Evolutionary conservation across 2,797 vertebrate genomes (phyloP), one percentile per base, ranked within the genome.

Genomic region (Fistularia commersonii): DNA sequence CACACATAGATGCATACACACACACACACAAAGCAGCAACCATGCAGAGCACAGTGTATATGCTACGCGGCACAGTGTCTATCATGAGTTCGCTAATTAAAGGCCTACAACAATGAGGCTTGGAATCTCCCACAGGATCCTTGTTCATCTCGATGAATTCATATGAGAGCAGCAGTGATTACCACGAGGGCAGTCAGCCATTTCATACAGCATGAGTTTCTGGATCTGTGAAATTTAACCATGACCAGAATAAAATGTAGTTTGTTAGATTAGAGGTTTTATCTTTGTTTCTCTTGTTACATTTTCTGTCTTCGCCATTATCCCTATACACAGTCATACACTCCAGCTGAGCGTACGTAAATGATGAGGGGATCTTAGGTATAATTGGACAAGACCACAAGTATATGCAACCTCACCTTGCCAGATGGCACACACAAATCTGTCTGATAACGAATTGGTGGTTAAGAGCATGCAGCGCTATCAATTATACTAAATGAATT

Each of bases 131-230:
- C 73, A 70, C 51, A 73, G 76, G 76, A 78, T 66, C 80, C 64
- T 72, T 75, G 73, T 76, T 84, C 71, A 81, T 81, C 72, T 79
- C 45, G 51, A 72, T 65, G 61, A 86, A 83, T 83, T 74, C 76
- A 82, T 81, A 77, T 81, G 70, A 76, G 70, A 76, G 65, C 68
- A 69, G 41, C 35, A 45, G 76, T 77, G 76, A 82, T 86, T 75
- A 85, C 57, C 42, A 65, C 4, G 2, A 63, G 73, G 61, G 68
- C 69, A 76, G 66, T 69, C 80, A 64, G 67, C 66, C 60, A 47
- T 82, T 82, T 81, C 74, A 73, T 64, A 69, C 23, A 23, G 23
- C 23, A 23, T 23, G 23, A 23, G 23, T 23, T 23, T 23, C 23
- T 23, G 23, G 23, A 23, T 23, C 23, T 23, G 23, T 11, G 61